Conservation (phyloP, 2,888 invertebrate species). For the Sarcophaga rosellei region DNA sequence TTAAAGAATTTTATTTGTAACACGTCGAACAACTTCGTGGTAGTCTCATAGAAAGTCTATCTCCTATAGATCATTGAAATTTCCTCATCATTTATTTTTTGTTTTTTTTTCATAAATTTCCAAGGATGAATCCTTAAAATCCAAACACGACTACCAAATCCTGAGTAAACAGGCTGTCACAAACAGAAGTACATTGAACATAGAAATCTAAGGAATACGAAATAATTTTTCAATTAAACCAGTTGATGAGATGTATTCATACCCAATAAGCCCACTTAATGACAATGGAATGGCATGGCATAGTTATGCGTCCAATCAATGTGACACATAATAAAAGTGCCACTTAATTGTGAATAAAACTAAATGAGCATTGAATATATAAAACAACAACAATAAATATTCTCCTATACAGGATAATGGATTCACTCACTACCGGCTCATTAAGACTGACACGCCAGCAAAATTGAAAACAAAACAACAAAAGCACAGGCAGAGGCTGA, state of each 20-base stretch:
- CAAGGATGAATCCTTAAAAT: too few relatives aligned
- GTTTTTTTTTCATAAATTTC: too few relatives aligned
- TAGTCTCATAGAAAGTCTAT: too few relatives aligned
- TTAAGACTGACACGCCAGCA: slow-evolving; percentile 78
- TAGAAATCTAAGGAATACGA: slow-evolving; percentile 14
- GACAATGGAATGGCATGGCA: slow-evolving; percentile 18
- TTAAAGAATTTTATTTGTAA: too few relatives aligned
- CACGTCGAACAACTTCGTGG: too few relatives aligned
- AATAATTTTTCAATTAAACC: slow-evolving; percentile 62
- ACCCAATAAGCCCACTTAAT: slow-evolving; percentile 47
- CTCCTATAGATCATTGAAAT: too few relatives aligned
- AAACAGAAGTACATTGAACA: too few relatives aligned
- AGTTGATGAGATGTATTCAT: slow-evolving; percentile 56
- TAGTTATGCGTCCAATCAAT: slow-evolving; percentile 63
- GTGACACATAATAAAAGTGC: slow-evolving; percentile 77
- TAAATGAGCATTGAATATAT: slow-evolving; percentile 63
- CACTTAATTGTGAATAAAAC: slow-evolving; percentile 74
- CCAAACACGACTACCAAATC: too few relatives aligned
- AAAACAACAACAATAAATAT: slow-evolving; percentile 72
- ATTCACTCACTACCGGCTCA: slow-evolving; percentile 72
- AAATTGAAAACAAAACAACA: slow-evolving; percentile 73
- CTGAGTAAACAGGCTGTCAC: too few relatives aligned
- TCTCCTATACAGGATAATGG: slow-evolving; percentile 22
- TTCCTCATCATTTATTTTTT: too few relatives aligned
- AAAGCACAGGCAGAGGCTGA: background rate